phyloP scores from a whole-genome alignment of 2,888 invertebrate genomes.

The Dryadula phaetusa region DNA sequence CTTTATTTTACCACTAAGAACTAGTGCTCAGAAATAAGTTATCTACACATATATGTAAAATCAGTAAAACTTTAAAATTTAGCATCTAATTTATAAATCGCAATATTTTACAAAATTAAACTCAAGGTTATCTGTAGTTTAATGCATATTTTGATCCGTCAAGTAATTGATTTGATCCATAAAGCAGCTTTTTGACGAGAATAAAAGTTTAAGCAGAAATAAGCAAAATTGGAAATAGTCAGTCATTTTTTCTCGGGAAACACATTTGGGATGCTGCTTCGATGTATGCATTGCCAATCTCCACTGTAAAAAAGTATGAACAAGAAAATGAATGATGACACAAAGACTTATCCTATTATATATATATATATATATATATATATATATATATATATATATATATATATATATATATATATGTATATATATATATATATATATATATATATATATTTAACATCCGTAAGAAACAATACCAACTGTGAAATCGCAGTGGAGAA shows the following conservation, averaged over 20 bases:
- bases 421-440: background rate
- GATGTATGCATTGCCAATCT: constrained; percentile 36
- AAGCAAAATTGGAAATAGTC: too few relatives aligned
- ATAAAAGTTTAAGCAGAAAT: too few relatives aligned
- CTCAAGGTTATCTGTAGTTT: too few relatives aligned
- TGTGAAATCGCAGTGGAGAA: constrained; percentile 50
- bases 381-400: background rate
- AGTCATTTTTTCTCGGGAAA: background rate
- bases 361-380: background rate
- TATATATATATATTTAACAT: constrained; percentile 28
- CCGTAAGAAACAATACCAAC: constrained; percentile 65
- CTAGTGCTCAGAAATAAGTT: too few relatives aligned
- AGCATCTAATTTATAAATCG: too few relatives aligned
- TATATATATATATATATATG: background rate
- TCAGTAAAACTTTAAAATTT: too few relatives aligned
- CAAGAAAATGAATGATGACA: background rate
- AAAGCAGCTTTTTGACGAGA: too few relatives aligned
- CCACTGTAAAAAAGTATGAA: constrained; percentile 31
- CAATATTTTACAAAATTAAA: too few relatives aligned
- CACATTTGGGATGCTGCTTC: background rate
- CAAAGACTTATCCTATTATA: background rate
- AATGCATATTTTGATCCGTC: too few relatives aligned
- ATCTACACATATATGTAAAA: too few relatives aligned
- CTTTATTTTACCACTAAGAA: too few relatives aligned
- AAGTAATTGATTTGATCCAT: too few relatives aligned